phyloP scores from a whole-genome alignment of 1,140 invertebrate genomes.

The Hetaerina americana region DNA sequence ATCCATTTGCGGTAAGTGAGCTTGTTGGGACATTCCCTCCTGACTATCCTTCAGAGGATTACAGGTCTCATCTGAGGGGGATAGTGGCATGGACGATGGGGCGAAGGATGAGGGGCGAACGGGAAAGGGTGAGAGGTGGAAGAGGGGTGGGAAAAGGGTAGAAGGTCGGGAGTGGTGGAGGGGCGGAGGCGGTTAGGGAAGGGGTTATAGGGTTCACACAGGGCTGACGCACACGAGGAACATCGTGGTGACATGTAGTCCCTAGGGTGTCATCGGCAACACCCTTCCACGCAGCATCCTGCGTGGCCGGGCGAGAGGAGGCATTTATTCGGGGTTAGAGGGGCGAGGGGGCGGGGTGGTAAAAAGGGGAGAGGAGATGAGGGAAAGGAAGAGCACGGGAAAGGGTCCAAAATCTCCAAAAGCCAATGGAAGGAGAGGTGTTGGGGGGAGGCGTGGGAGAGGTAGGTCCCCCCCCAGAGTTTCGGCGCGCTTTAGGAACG shows the following conservation, averaged over 20 bases:
- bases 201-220: background rate
- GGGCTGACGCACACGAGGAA: background rate
- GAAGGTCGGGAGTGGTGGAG: no score
- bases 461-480: no score
- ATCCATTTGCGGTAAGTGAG: background rate
- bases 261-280: background rate
- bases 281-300: background rate
- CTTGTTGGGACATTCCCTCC: background rate
- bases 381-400: background rate
- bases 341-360: no score
- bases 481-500: no score
- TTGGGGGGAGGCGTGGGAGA: background rate
- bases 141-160: no score
- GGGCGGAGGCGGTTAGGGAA: no score
- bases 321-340: no score
- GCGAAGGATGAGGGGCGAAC: no score
- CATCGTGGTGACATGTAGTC: background rate
- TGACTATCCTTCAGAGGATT: background rate
- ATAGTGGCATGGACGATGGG: no score
- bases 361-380: background rate
- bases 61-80: background rate
- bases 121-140: no score
- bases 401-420: background rate
- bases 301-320: background rate
- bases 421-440: background rate